Conservation (phyloP, 2,797 vertebrate genomes). For the Enteromius thamalakanensis region DNA sequence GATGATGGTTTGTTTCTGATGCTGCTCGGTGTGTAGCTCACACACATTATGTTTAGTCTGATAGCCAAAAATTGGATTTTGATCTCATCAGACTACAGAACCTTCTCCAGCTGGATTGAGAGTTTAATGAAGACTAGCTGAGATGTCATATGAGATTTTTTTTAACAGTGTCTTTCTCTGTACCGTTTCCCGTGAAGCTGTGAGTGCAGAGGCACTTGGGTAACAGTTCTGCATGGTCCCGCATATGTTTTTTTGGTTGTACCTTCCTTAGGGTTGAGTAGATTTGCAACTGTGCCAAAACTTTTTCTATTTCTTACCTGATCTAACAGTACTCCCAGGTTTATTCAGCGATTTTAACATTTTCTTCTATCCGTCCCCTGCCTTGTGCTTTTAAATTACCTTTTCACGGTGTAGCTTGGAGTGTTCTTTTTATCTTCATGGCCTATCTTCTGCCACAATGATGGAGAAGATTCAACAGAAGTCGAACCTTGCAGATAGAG, state of each 20-base stretch:
- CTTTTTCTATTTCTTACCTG: slow-evolving; percentile 7
- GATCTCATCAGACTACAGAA: not conserved
- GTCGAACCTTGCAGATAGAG: not conserved
- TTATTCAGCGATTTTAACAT: not conserved
- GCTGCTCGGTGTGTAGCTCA: not conserved
- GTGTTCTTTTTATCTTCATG: not conserved
- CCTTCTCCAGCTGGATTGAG: not conserved
- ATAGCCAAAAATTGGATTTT: not conserved
- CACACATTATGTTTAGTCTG: slow-evolving; percentile 7
- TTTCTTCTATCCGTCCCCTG: not conserved
- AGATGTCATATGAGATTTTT: not conserved
- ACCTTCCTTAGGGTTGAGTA: not conserved
- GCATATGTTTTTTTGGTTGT: not conserved
- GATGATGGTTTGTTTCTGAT: not conserved
- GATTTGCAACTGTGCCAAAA: slow-evolving; percentile 20
- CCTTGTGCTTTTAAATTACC: slow-evolving; percentile 4
- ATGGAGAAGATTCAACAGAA: not conserved
- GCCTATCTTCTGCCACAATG: not conserved
- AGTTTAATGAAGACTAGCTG: not conserved
- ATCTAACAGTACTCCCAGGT: not conserved
- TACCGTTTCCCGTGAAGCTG: not conserved
- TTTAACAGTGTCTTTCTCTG: slow-evolving; percentile 3
- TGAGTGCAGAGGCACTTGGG: not conserved
- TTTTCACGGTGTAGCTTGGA: not conserved
- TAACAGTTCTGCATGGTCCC: not conserved